Evolutionary conservation across 2,888 invertebrate genomes (phyloP), one percentile per base, ranked within the genome.

Genomic region (Lumbricus terrestris): DNA sequence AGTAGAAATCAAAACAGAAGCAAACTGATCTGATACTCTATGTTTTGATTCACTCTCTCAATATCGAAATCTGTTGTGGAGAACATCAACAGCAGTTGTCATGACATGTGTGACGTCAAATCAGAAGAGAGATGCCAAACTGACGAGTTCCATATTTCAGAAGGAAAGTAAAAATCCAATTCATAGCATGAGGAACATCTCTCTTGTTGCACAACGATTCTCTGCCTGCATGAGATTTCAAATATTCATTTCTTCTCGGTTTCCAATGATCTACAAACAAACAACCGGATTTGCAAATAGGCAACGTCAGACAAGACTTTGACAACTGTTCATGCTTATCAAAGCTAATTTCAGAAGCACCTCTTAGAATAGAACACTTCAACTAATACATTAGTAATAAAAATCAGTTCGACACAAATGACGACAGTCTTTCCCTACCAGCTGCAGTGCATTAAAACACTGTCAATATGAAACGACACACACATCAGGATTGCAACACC

Each of bases 31-130:
- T 8, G 69, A 69, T n/a, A 69, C n/a, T 69, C n/a, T 69, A 3
- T 8, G 8, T 23, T 69, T 69, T 69, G 69, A 69, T 69, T 69
- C 69, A 69, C 69, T 69, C 69, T 69, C n/a, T 69, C n/a, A 69
- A n/a, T n/a, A n/a, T 11, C n/a, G 69, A n/a, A 69, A 69, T 29
- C 69, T n/a, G 69, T 8, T n/a, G 69, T 29, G 29, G n/a, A 69
- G 69, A 69, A n/a, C 69, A 69, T 69, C 69, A n/a, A n/a, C 69
- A 69, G n/a, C 69, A 69, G 69, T n/a, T n/a, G 69, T 69, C 69
- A 69, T 29, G 69, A 29, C n/a, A n/a, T 69, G 29, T 29, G 29
- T n/a, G 69, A 69, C 8, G n/a, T 29, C 69, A 69, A 69, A 69
- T 69, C 29, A 8, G n/a, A 69, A 47, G 20, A 47, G 15, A 15